Conservation (phyloP, 2,113 vertebrate genomes). For the Vireo altiloquus region DNA sequence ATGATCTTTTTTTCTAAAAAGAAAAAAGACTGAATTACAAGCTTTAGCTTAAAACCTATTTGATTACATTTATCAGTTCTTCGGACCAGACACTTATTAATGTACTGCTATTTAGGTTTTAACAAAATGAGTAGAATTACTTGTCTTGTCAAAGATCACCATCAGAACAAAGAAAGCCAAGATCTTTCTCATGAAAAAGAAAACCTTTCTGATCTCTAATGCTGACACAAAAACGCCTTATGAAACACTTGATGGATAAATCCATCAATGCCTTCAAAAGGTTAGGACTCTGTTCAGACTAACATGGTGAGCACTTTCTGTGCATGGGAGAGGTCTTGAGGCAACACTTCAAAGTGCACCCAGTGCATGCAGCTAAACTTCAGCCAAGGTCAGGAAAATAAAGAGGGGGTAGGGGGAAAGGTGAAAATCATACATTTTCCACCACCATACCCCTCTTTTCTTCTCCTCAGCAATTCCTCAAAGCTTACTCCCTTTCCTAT, state of each 20-base stretch:
- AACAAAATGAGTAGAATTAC: slow-evolving; percentile 36
- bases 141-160: slow-evolving; percentile 30
- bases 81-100: slow-evolving; percentile 63
- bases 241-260: neutral
- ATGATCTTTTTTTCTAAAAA: neutral
- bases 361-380: neutral
- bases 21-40: slow-evolving; percentile 58
- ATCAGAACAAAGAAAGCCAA: neutral
- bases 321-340: fast-evolving
- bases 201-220: neutral
- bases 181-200: neutral
- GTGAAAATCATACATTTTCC: neutral
- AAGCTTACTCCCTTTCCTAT: neutral
- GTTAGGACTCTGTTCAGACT: slow-evolving; percentile 49
- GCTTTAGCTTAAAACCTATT: slow-evolving; percentile 62
- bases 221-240: slow-evolving; percentile 34
- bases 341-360: neutral
- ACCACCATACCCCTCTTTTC: neutral
- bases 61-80: slow-evolving; percentile 54
- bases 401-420: fast-evolving
- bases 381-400: neutral
- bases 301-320: neutral
- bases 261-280: slow-evolving; percentile 30
- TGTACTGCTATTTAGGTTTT: slow-evolving; percentile 59
- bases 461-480: neutral